Evolutionary conservation across 2,113 vertebrate genomes (phyloP).

Genomic region (Pelecanoides urinatrix): DNA sequence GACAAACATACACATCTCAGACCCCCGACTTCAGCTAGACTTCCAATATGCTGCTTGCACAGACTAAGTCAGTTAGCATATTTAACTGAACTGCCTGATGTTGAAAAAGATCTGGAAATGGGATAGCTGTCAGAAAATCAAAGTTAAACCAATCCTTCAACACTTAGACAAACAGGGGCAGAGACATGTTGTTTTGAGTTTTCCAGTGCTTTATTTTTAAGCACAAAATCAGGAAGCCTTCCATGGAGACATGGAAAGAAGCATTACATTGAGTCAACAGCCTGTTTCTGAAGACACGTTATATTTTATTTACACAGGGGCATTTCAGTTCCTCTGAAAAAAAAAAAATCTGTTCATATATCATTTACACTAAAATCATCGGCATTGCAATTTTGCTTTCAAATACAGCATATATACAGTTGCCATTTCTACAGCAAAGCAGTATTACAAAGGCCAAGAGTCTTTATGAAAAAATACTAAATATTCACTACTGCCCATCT

Average conservation of each 20-base stretch:
- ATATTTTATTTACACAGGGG: neutral
- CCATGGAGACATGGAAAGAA: neutral
- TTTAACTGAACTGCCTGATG: neutral
- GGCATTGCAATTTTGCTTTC: neutral
- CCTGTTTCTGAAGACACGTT: neutral
- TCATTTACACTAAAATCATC: neutral
- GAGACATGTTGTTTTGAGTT: neutral
- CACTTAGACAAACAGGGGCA: neutral
- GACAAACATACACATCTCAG: neutral
- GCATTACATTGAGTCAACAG: neutral
- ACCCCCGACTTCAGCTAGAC: neutral
- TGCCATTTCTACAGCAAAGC: neutral
- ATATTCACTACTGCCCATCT: neutral
- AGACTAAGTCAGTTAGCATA: neutral
- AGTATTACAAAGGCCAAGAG: neutral
- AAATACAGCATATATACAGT: neutral
- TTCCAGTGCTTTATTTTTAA: neutral
- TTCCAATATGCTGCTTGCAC: neutral
- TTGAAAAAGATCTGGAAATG: neutral
- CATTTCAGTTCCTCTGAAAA: neutral
- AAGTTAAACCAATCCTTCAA: neutral
- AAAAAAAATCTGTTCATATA: neutral
- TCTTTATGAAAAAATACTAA: neutral
- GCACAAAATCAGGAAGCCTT: neutral
- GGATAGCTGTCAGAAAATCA: neutral